phyloP scores from a whole-genome alignment of 2,888 invertebrate species.

The Melolontha melolontha region DNA sequence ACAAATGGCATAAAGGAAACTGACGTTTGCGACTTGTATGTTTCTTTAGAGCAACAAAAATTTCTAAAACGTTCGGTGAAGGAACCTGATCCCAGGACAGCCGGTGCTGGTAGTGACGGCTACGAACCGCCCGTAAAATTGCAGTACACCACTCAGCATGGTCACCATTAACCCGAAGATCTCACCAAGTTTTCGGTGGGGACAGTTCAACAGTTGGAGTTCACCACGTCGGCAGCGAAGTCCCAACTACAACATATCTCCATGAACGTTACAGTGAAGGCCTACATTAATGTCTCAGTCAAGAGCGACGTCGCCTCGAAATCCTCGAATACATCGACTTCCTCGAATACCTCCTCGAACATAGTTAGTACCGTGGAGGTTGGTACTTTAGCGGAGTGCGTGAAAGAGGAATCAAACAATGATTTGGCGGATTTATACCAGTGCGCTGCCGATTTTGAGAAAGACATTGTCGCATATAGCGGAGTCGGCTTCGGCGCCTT shows the following conservation, averaged over 20 bases:
- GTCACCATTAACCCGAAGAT: constrained; percentile 65
- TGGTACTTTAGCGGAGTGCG: constrained; percentile 80
- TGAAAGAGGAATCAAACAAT: constrained; percentile 76
- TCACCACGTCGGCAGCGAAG: constrained; percentile 88
- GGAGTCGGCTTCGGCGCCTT: constrained; percentile 82
- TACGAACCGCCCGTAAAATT: constrained; percentile 84
- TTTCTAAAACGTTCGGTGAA: constrained; percentile 81
- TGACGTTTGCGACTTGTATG: no score
- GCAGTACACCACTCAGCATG: constrained; percentile 71
- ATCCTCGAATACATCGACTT: constrained; percentile 57
- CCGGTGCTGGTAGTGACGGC: constrained; percentile 38
- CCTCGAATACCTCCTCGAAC: constrained; percentile 58
- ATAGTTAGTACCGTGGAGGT: constrained; percentile 23
- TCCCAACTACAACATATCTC: constrained; percentile 91
- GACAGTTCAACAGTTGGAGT: constrained; percentile 92
- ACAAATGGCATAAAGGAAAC: no score
- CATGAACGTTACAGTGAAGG: constrained; percentile 92
- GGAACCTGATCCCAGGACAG: constrained; percentile 70
- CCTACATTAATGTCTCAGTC: constrained; percentile 77
- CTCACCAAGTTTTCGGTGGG: constrained; percentile 88
- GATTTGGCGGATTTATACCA: constrained; percentile 89
- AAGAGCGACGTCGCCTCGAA: constrained; percentile 70
- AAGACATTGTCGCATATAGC: constrained; percentile 80
- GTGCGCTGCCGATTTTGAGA: constrained; percentile 87
- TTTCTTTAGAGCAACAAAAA: constrained; percentile 81